Conservation (phyloP, 2,113 vertebrate species). For the Hippocampus barbouri region DNA sequence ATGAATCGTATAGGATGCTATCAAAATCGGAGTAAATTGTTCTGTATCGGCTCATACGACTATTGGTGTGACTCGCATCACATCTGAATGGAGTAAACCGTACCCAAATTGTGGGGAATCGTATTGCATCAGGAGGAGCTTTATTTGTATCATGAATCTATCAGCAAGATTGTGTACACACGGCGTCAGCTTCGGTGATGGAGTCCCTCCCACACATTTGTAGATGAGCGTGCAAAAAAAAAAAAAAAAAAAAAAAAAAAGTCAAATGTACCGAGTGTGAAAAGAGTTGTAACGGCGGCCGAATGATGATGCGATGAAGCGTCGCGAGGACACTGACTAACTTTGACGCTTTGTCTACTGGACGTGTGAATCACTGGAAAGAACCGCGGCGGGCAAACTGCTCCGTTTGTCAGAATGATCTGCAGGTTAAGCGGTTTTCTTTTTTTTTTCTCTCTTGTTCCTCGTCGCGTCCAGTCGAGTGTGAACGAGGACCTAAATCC, state of each 20-base stretch:
- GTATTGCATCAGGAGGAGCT: too few species aligned
- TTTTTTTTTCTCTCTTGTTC: background rate
- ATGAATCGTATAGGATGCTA: background rate
- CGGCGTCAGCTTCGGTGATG: too few species aligned
- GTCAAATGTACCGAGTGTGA: background rate
- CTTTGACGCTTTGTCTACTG: background rate
- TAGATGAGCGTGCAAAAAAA: too few species aligned
- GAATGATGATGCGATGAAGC: background rate
- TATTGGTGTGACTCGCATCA: background rate
- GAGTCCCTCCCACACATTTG: too few species aligned
- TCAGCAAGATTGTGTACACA: too few species aligned
- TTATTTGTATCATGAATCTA: too few species aligned
- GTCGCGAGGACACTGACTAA: background rate
- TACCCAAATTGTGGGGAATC: background rate
- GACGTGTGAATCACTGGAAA: background rate
- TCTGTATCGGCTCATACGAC: background rate
- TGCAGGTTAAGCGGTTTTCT: background rate
- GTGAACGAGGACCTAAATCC: constrained; percentile 5
- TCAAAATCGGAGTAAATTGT: background rate
- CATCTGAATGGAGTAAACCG: background rate
- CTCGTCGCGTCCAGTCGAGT: background rate
- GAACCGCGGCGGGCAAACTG: background rate
- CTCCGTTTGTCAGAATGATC: background rate
- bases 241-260: too few species aligned
- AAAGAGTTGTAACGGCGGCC: background rate